Conservation (phyloP, 2,888 invertebrate genomes). For the Sesia bembeciformis region DNA sequence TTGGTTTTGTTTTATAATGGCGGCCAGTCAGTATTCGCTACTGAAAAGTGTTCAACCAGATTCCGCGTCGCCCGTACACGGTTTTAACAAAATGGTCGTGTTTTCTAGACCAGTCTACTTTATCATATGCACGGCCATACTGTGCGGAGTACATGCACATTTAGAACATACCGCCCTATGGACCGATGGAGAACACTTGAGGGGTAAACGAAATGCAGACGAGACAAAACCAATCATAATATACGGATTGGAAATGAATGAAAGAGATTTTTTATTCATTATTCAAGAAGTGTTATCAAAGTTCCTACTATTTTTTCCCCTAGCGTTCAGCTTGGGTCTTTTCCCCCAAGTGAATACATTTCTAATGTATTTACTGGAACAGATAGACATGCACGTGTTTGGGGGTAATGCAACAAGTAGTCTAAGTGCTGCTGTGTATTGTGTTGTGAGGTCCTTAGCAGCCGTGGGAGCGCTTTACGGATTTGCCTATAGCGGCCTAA, state of each 20-base stretch:
- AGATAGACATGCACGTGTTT: conserved; percentile 92
- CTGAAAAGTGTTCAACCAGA: conserved; percentile 99
- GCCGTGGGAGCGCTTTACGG: conserved; percentile 88
- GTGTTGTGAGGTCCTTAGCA: conserved; percentile 85
- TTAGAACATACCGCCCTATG: conserved; percentile 33
- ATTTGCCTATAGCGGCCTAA: conserved; percentile 89
- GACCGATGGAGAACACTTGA: conserved; percentile 24
- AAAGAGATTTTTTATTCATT: conserved; percentile 76
- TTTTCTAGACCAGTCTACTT: conserved; percentile 97
- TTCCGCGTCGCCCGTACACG: conserved; percentile 98
- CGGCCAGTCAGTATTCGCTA: conserved; percentile 97
- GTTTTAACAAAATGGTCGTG: conserved; percentile 95
- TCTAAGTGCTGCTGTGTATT: conserved; percentile 87
- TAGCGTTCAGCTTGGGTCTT: conserved; percentile 95
- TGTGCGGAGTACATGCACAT: conserved; percentile 59
- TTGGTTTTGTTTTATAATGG: conserved; percentile 97
- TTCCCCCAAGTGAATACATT: conserved; percentile 99
- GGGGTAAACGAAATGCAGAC: conserved; percentile 40
- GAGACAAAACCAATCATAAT: conserved; percentile 45
- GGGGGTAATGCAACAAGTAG: conserved; percentile 92
- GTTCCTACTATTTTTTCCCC: conserved; percentile 91
- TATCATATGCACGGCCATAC: conserved; percentile 81
- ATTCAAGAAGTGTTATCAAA: conserved; percentile 84
- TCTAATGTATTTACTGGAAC: conserved; percentile 96
- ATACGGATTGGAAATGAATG: conserved; percentile 61